These are phyloP conservation scores for Empis stercorea DNA, from an alignment of 2,888 invertebrate genomes.

Conservation along the genomic window DNA sequence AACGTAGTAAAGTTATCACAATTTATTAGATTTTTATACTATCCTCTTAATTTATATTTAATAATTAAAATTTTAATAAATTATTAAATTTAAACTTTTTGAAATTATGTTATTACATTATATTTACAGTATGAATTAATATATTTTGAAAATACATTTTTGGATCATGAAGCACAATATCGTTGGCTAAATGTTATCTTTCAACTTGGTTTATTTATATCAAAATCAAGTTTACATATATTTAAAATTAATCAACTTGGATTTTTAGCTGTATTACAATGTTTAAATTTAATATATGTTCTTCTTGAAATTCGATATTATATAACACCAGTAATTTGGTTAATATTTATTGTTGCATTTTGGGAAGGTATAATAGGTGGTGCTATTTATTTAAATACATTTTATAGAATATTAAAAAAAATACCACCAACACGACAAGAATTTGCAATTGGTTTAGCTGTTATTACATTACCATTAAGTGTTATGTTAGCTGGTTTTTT, in stretches of 20 bases:
- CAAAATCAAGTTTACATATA: conserved; percentile 59
- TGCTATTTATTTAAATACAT: conserved; percentile 60
- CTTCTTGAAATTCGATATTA: conserved; percentile 42
- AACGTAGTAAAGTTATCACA: no score
- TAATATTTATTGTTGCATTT: conserved; percentile 44
- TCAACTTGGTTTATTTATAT: conserved; percentile 64
- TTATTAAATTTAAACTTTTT: no score
- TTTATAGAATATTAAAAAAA: conserved; percentile 49
- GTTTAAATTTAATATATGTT: conserved; percentile 44
- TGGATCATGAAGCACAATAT: conserved; percentile 47
- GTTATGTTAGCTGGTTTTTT: conserved; percentile 54
- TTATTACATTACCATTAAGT: conserved; percentile 55
- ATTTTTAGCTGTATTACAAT: conserved; percentile 52
- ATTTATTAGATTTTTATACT: no score
- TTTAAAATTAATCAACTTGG: conserved; percentile 49
- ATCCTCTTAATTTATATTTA: no score
- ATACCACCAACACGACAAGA: conserved; percentile 37
- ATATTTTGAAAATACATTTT: conserved; percentile 44
- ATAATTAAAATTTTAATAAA: no score
- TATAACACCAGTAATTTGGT: conserved; percentile 46
- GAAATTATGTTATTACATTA: not conserved
- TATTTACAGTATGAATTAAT: conserved; percentile 51
- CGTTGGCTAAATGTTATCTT: conserved; percentile 64
- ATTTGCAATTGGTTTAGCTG: conserved; percentile 54
- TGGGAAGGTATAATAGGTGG: conserved; percentile 61